Evolutionary conservation across 1,140 invertebrate genomes (phyloP), one percentile per base, ranked within the genome.

Genomic region (Diabrotica virgifera): DNA sequence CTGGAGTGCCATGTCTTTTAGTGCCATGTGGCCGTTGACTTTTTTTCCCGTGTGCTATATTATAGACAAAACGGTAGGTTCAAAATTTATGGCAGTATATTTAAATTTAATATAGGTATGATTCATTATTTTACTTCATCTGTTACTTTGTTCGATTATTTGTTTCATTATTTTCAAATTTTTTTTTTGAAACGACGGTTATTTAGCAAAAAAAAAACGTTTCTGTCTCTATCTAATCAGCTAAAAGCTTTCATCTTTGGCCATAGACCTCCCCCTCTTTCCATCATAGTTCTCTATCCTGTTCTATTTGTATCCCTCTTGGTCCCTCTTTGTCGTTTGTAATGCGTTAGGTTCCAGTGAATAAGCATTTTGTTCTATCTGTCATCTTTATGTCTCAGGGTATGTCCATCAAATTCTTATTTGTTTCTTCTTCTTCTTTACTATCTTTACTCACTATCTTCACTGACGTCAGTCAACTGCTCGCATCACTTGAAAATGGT

Each of bases 1-100:
- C 72, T 90, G 85, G 86, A 86, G 70, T 7, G 70, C 68, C 36
- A 64, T 72, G 11, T 64, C 66, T 46, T 74, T 66, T 46, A 66
- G 66, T 63, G 60, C 72, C 3, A 50, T 70, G 35, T 74, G 69
- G 66, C 73, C 71, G 7, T 59, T 70, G 11, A 36, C 67, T 68
- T 72, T 73, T 13, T 59, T 73, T 37, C 73, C 73, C 11, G 66
- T 66, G 53, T 73, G 71, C 4, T 74, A 64, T 62, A 59, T 74
- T 9, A 68, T 70, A 7, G 71, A 74, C 36, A 74, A 74, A 70
- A 63, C 61, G 69, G 72, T 74, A 51, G 13, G 60, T 62, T 11
- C n/a, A 7, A 36, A 1, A 11, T 11, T 11, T 12, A 51, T 11
- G 9, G 1, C 9, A 51, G 12, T 1, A 51, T 51, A 12, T 51